Evolutionary conservation across 2,888 invertebrate genomes (phyloP), one percentile per base, ranked within the genome.

Genomic region (Andrena praecox): DNA sequence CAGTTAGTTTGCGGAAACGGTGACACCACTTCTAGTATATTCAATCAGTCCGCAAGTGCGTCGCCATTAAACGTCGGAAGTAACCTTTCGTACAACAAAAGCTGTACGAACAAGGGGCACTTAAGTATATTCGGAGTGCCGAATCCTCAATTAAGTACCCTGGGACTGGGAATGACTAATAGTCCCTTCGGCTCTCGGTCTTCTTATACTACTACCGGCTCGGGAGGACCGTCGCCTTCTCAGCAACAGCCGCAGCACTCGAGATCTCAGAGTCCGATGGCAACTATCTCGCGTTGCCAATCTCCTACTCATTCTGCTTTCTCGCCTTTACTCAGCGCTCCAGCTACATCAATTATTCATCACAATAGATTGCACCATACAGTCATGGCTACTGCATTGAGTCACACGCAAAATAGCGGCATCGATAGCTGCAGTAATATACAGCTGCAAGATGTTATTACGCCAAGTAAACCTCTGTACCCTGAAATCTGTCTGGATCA

Each of bases 401-500:
- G 89, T 33, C 91, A 91, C 29, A 89, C 90, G 12, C 89, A 89
- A 42, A 90, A 90, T 31, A 91, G 90, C 81, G 89, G 90, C 12
- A 67, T 82, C n/a, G 74, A 82, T 48, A 90, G 86, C 69, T 92
- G 87, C 69, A 93, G 89, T 64, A 92, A 91, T 59, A 82, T 92
- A 59, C 90, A 91, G 54, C 78, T 92, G 63, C 92, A 90, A 73
- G 92, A 93, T 72, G 69, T 87, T 33, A 76, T 87, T 50, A 88
- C 85, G 35, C 87, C 90, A 20, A 91, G 93, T 68, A 92, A 97
- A 87, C 97, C 97, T 0, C 94, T 98, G 33, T 96, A 96, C 87
- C 98, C 99, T 0, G 97, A 97, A 88, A 95, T 98, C 84, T 98
- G 98, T 90, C 95, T 99, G 62, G 98, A 99, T 87, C 97, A 97